Conservation (phyloP, 1,140 invertebrate genomes). For the Hermetia illucens region DNA sequence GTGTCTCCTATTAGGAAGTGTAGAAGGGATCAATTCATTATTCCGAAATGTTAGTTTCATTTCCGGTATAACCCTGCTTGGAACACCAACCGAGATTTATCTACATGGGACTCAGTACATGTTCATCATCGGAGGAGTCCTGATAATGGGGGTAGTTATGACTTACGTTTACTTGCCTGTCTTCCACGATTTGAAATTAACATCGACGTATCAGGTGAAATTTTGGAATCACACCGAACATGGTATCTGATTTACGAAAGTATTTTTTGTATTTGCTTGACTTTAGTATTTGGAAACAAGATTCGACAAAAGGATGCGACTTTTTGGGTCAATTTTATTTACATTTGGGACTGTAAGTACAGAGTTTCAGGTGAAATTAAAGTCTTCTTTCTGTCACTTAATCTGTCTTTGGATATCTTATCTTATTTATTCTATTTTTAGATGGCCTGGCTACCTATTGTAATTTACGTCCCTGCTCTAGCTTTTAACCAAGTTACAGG, state of each 20-base stretch:
- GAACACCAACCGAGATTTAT: conserved; percentile 75
- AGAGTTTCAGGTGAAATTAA: neutral
- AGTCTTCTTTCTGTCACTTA: no score
- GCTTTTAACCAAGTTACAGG: conserved; percentile 84
- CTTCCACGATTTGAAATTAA: conserved; percentile 63
- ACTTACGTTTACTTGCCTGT: conserved; percentile 62
- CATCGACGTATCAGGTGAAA: conserved; percentile 66
- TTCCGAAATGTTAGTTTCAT: no score
- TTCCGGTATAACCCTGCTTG: conserved; percentile 44
- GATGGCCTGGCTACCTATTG: conserved; percentile 77
- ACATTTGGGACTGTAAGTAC: conserved; percentile 49
- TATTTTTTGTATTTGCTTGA: no score
- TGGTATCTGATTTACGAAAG: neutral
- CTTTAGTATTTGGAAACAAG: conserved; percentile 69
- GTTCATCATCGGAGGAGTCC: conserved; percentile 42
- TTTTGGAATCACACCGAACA: neutral
- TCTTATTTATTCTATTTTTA: no score
- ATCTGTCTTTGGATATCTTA: no score
- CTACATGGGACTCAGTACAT: conserved; percentile 58
- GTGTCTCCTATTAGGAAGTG: no score
- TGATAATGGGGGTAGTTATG: conserved; percentile 49
- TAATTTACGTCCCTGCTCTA: conserved; percentile 79
- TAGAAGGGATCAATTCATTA: no score
- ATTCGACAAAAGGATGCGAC: conserved; percentile 52
- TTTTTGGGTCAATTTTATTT: conserved; percentile 61